phyloP scores from a whole-genome alignment of 2,797 vertebrate genomes.

The Brachyalestes nurse region DNA sequence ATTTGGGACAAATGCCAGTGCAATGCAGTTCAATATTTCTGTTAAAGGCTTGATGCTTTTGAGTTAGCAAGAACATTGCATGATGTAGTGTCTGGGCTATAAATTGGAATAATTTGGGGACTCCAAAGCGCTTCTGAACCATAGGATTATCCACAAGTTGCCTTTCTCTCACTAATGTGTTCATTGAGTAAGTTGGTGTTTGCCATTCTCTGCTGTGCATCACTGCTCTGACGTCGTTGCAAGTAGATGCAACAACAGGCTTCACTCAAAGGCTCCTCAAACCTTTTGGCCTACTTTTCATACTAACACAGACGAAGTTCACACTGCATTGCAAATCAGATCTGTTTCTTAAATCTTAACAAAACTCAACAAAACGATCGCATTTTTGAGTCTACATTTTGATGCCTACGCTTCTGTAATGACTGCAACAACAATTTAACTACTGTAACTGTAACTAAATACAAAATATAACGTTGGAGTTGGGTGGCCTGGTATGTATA shows the following conservation, averaged over 20 bases:
- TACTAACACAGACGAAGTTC: not conserved
- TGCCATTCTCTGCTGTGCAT: not conserved
- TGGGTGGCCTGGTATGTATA: no score
- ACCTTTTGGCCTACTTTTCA: not conserved
- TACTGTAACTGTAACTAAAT: no score
- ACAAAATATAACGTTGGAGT: no score
- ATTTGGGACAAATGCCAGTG: conserved; percentile 22
- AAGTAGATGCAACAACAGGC: not conserved
- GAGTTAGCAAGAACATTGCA: not conserved
- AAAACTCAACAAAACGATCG: no score
- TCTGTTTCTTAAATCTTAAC: no score
- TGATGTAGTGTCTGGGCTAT: conserved; percentile 4
- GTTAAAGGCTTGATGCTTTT: not conserved
- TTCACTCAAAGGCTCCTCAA: not conserved
- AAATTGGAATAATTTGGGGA: no score
- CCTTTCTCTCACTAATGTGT: not conserved
- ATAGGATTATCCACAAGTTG: not conserved
- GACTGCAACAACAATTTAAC: no score
- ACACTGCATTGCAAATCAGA: no score
- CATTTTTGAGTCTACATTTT: no score
- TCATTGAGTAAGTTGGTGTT: not conserved
- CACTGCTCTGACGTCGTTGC: not conserved
- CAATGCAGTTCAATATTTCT: conserved; percentile 1
- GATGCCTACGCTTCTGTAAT: no score
- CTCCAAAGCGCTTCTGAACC: not conserved